Percentiles rank a stretch among this genome's conserved stretches.
These are phyloP conservation scores for Clarias macrocephalus DNA, from an alignment of 2,113 vertebrate species.

Conservation along the genomic window DNA sequence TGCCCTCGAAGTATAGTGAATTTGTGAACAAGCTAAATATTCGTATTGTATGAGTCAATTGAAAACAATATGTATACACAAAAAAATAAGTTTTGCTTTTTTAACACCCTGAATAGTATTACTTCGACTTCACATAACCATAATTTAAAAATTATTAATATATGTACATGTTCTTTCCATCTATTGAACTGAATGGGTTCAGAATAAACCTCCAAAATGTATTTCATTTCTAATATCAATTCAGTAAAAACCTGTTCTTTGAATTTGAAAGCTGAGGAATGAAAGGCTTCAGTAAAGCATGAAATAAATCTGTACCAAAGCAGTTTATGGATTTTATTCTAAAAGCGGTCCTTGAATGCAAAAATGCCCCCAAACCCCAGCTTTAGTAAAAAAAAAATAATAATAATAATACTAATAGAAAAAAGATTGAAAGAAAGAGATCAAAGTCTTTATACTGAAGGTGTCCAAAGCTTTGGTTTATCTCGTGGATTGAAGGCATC, in stretches of 20 bases:
- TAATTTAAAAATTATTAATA: neutral
- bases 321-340: neutral
- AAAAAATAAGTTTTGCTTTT: neutral
- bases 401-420: no score
- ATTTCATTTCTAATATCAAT: neutral
- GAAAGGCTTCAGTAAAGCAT: neutral
- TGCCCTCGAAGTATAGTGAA: no score
- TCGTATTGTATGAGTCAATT: neutral
- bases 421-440: neutral
- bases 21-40: no score
- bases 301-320: neutral
- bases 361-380: neutral
- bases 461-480: neutral
- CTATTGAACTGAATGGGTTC: neutral
- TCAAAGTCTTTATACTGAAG: neutral
- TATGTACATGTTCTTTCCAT: neutral
- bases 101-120: neutral
- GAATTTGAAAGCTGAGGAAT: neutral
- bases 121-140: neutral
- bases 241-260: neutral
- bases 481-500: constrained; percentile 7
- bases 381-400: neutral
- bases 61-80: neutral
- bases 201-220: neutral
- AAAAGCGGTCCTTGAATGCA: neutral